These are phyloP conservation scores for Capricornis sumatraensis DNA, from an alignment of 2,113 vertebrate species.

Conservation along the genomic window DNA sequence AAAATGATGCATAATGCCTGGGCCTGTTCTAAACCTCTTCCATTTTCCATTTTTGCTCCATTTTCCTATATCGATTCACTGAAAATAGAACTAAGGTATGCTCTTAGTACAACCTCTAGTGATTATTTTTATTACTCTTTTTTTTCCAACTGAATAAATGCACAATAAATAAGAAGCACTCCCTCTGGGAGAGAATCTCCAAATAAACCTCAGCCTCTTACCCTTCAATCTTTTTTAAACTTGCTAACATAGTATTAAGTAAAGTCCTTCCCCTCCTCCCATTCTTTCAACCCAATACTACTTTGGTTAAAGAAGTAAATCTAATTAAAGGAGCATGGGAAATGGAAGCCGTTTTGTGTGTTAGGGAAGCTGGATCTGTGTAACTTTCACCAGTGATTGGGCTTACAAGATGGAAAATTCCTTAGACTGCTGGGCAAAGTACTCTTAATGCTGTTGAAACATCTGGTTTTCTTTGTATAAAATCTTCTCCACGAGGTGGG, in stretches of 20 bases:
- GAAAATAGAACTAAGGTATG: constrained; percentile 76
- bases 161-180: constrained; percentile 73
- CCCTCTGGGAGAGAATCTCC: constrained; percentile 57
- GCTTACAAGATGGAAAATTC: constrained; percentile 75
- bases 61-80: constrained; percentile 76
- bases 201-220: constrained; percentile 20
- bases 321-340: constrained; percentile 76
- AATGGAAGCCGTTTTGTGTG: constrained; percentile 71
- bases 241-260: constrained; percentile 56
- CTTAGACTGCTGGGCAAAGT: constrained; percentile 77
- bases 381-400: constrained; percentile 76
- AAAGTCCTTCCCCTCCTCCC: neutral
- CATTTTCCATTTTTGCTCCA: constrained; percentile 77
- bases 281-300: constrained; percentile 60
- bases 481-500: constrained; percentile 69
- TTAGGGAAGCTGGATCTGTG: constrained; percentile 58
- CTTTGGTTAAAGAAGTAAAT: constrained; percentile 77
- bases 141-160: constrained; percentile 68
- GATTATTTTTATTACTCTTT: constrained; percentile 77
- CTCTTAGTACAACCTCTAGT: constrained; percentile 72
- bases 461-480: constrained; percentile 83
- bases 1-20: constrained; percentile 70
- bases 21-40: constrained; percentile 77
- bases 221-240: constrained; percentile 57
- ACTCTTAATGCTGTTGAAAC: constrained; percentile 77